Evolutionary conservation across 2,888 invertebrate species (phyloP), one percentile per base, ranked within the genome.

Genomic region (Trichogramma dendrolimi): DNA sequence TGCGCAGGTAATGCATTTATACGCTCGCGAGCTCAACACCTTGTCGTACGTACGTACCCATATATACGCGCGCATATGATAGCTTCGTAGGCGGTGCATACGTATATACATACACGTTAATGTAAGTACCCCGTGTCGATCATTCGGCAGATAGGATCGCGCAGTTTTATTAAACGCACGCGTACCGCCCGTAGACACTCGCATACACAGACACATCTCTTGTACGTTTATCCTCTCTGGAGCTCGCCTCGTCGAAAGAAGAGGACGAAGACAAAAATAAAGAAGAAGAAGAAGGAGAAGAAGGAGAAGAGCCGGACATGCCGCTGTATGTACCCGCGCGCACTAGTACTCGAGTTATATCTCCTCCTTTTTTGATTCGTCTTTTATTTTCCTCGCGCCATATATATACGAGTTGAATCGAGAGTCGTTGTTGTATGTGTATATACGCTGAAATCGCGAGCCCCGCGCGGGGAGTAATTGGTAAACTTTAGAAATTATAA

Each of bases 191-290:
- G 14, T 14, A 14, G 14, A 14, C 14, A 14, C 14, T 1, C 14
- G 2, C 14, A 14, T 2, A 14, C 1, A 14, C 14, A 14, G 1
- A 14, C 11, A 4, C 11, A 1, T 11, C 14, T n/a, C 44, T 8
- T n/a, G n/a, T n/a, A n/a, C n/a, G 48, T 48, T 48, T 48, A 48
- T 11, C 7, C 38, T 38, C 38, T 50, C 8, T 27, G 14, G 10
- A 38, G 38, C 14, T 11, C 7, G 14, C 14, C 2, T 14, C 38
- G 14, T 50, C 14, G 38, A 50, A 39, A 44, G 46, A 55, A 55
- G 44, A 42, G 6, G 38, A 46, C 44, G 40, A 55, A 55, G 40
- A 55, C 27, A 46, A 46, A 55, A 44, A 42, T 46, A 38, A 55
- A 55, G 55, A 54, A 54, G 38, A 27, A 27, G 11, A n/a, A n/a